Conservation (phyloP, 2,113 vertebrate genomes). For the human (Homo sapiens) region GRCh38 chr1:214531501-214532000, state of each 20-base stretch:
- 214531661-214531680: background rate
- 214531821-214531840: background rate
- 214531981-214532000: background rate
- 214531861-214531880: background rate
- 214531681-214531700: background rate
- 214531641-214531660: background rate
- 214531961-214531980: background rate
- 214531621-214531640: background rate
- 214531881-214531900: background rate
- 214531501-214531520: background rate
- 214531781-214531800: slow-evolving; percentile 38
- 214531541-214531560: background rate
- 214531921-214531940: background rate
- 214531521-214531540: background rate
- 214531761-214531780: background rate
- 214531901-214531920: background rate
- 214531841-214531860: background rate
- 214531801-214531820: background rate
- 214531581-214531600: background rate
- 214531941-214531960: background rate
- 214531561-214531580: background rate
- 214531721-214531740: background rate
- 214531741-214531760: background rate
- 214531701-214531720: background rate
- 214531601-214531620: background rate